Evolutionary conservation across 2,888 invertebrate genomes (phyloP).

Genomic region (Drosophila paramelanica): DNA sequence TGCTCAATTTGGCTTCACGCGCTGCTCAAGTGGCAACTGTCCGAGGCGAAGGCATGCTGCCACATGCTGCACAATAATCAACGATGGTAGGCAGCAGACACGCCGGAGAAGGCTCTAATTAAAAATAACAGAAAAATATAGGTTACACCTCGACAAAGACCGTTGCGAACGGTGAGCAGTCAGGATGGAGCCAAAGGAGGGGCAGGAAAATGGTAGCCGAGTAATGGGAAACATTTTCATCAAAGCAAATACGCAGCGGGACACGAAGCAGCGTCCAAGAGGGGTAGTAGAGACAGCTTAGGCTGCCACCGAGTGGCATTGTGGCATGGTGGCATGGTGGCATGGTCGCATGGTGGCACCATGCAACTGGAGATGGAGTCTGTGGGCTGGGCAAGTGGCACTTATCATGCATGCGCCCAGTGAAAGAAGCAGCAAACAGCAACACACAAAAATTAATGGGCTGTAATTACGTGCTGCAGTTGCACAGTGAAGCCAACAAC

Average conservation of each 20-base stretch:
- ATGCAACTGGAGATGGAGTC: constrained; percentile 37
- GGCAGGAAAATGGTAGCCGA: constrained; percentile 18
- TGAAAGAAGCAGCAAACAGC: constrained; percentile 52
- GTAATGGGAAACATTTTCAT: constrained; percentile 62
- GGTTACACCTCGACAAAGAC: constrained; percentile 69
- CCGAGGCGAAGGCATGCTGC: constrained; percentile 32
- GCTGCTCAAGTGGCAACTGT: constrained; percentile 29
- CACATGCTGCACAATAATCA: constrained; percentile 63
- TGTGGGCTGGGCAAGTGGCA: constrained; percentile 68
- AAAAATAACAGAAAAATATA: constrained; percentile 68
- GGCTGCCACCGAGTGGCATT: not conserved
- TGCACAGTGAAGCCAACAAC: constrained; percentile 20
- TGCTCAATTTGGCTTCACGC: constrained; percentile 47
- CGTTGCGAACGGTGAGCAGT: constrained; percentile 27
- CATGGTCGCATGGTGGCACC: not conserved
- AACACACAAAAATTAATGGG: constrained; percentile 65
- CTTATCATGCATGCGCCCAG: constrained; percentile 73
- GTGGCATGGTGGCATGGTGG: constrained; percentile 7
- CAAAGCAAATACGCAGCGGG: constrained; percentile 43
- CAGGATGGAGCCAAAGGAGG: not conserved
- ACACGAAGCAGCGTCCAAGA: not conserved
- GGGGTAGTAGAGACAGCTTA: not conserved
- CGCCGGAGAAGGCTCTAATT: constrained; percentile 58
- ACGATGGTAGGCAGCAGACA: constrained; percentile 45
- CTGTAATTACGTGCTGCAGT: constrained; percentile 71